phyloP scores from a whole-genome alignment of 2,113 vertebrate species.

The Thalassoma bifasciatum region DNA sequence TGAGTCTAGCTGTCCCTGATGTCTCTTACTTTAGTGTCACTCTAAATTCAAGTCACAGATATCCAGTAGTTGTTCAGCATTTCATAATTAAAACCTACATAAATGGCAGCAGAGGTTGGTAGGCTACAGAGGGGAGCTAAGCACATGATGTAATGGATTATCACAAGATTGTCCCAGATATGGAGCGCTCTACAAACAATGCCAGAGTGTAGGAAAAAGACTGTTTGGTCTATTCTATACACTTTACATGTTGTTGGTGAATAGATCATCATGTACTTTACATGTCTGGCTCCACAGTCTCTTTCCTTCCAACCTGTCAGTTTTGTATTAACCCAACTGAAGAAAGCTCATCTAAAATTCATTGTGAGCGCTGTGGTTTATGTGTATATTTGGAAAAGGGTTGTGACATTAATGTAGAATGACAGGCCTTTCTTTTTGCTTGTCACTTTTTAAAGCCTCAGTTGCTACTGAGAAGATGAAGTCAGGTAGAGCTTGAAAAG shows the following conservation, averaged over 20 bases:
- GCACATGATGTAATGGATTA: constrained; percentile 81
- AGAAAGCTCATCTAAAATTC: constrained; percentile 43
- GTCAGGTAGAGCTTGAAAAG: constrained; percentile 54
- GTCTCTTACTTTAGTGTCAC: neutral
- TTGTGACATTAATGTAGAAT: constrained; percentile 39
- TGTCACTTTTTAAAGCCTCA: constrained; percentile 58
- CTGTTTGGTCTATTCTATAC: constrained; percentile 16
- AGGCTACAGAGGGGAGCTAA: constrained; percentile 61
- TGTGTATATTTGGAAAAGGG: constrained; percentile 21
- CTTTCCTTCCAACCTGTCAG: constrained; percentile 18
- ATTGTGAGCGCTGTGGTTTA: constrained; percentile 19
- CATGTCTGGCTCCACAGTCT: constrained; percentile 5
- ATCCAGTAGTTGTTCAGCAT: constrained; percentile 39
- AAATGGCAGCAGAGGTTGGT: constrained; percentile 45
- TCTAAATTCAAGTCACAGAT: neutral
- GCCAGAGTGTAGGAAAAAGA: constrained; percentile 51
- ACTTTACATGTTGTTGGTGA: constrained; percentile 15
- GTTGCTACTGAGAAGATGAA: constrained; percentile 63
- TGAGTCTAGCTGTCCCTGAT: neutral
- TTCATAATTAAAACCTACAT: constrained; percentile 28
- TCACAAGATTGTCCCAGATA: constrained; percentile 81
- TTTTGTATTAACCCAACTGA: constrained; percentile 16
- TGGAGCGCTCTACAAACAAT: constrained; percentile 67
- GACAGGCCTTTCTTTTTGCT: constrained; percentile 27
- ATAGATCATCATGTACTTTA: neutral